Evolutionary conservation across 2,113 vertebrate species (phyloP), one percentile per base, ranked within the genome.

Genomic region (Vireo altiloquus): DNA sequence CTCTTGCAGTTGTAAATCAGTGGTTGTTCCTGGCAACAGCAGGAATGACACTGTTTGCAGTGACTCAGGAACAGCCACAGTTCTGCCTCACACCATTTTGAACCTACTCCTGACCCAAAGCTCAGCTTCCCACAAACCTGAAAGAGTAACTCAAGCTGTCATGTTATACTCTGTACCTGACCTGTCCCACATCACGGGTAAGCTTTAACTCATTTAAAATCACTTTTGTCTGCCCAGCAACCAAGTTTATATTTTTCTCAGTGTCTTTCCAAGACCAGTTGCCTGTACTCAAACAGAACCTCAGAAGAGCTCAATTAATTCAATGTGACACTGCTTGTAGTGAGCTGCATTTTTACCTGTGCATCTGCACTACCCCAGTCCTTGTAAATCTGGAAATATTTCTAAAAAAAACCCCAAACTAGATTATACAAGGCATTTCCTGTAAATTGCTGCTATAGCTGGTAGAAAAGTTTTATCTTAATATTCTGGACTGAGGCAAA

Each of bases 1-100:
- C 68, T 76, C 69, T 69, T 60, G 14, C 86, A 98, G 98, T 2
- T 98, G 98, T 72, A 60, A 72, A n/a, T 70, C 82, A 0, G 92
- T 95, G 79, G 92, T 95, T 65, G 5, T 93, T 75, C 96, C 95
- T 5, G 98, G 97, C 39, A 98, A 80, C 18, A 72, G 76, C 5
- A 31, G 39, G 5, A 69, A 14, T 52, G 95, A 98, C 20, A 70
- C 97, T 0, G 70, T 98, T 70, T 98, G 98, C 64, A 21, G 13
- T 0, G 47, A 96, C 4, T 72, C 35, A 10, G 35, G 25, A 17
- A 11, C 8, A 70, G 13, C 39, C 27, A 82, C 57, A 27, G 50
- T 15, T 24, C 22, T 66, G 3, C 47, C 39, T 89, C 76, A 28
- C 40, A 56, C 68, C 78, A 4, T 40, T 42, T 35, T 23, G 59